Evolutionary conservation across 2,797 vertebrate genomes (phyloP).

Genomic region (Pseudochirops cupreus): DNA sequence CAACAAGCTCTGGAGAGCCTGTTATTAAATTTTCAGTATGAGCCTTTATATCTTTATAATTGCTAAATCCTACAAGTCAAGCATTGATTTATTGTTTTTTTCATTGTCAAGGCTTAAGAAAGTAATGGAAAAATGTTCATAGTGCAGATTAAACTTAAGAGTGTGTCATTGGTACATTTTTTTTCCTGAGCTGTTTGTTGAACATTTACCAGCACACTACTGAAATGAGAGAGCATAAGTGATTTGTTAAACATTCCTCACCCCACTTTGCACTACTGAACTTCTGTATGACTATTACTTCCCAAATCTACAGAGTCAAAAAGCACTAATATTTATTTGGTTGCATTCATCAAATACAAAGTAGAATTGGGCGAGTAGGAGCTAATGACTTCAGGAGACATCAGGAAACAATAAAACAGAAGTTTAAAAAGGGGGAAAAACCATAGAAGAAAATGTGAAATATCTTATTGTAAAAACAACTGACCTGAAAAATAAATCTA

Average conservation of each 20-base stretch:
- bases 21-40: neutral
- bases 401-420: neutral
- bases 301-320: neutral
- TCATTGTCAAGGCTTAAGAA: neutral
- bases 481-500: neutral
- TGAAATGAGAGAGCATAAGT: neutral
- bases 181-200: neutral
- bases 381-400: neutral
- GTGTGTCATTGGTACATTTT: neutral
- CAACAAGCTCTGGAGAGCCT: neutral
- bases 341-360: neutral
- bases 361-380: neutral
- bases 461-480: neutral
- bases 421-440: neutral
- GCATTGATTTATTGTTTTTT: neutral
- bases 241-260: neutral
- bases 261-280: neutral
- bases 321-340: neutral
- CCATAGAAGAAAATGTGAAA: neutral
- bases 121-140: neutral
- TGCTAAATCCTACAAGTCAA: neutral
- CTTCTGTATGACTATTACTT: neutral
- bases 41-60: neutral
- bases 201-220: neutral
- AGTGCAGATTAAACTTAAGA: neutral